Percentiles rank a stretch among this genome's conserved stretches.
Conservation (phyloP, 2,113 vertebrate species). For the Colossoma macropomum region DNA sequence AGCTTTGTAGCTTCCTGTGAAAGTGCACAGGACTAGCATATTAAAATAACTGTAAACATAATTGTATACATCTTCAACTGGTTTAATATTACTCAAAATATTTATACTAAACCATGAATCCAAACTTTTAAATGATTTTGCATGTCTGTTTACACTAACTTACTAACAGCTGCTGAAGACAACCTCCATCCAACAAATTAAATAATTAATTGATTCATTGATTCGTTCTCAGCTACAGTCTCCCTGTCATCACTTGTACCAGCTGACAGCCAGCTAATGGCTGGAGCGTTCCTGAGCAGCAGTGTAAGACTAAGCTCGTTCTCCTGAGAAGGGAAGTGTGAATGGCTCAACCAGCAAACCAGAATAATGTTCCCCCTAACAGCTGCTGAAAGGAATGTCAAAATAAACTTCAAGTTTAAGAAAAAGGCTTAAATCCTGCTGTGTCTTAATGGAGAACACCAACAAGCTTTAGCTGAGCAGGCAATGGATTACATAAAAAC, state of each 20-base stretch:
- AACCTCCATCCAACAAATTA: neutral
- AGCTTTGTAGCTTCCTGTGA: too few relatives aligned
- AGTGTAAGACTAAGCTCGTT: constrained; percentile 28
- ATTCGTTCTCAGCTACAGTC: neutral
- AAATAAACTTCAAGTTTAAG: constrained; percentile 29
- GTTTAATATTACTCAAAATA: too few relatives aligned
- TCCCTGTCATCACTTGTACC: constrained; percentile 8
- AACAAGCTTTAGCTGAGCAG: constrained; percentile 10
- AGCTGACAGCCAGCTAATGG: constrained; percentile 17
- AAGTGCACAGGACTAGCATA: too few relatives aligned
- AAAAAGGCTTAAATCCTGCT: constrained; percentile 3
- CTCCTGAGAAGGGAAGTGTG: neutral
- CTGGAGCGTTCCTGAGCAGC: neutral
- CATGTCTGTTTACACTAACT: too few relatives aligned
- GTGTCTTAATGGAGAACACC: neutral
- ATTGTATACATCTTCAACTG: too few relatives aligned
- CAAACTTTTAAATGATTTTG: too few relatives aligned
- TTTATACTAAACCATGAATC: too few relatives aligned
- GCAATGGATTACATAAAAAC: neutral
- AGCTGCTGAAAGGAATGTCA: constrained; percentile 27
- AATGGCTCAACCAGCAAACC: neutral
- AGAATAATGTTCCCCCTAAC: constrained; percentile 19
- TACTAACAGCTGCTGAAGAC: neutral
- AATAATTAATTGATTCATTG: too few relatives aligned
- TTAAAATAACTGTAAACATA: too few relatives aligned